Evolutionary conservation across 2,113 vertebrate genomes (phyloP).

Genomic region (Odontophorus gujanensis): DNA sequence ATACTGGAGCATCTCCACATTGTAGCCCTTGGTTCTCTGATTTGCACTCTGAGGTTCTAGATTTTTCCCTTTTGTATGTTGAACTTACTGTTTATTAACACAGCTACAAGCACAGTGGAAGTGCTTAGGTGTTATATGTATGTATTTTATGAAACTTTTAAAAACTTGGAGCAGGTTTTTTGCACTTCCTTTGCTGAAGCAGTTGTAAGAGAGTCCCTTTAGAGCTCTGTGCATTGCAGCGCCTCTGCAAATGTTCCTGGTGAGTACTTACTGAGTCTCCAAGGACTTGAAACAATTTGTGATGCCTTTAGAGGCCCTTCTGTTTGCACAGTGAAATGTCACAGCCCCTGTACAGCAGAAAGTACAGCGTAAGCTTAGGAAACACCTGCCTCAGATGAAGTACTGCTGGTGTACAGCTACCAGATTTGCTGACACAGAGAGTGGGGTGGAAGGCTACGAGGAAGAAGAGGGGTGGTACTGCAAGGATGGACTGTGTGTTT

Average conservation of each 20-base stretch:
- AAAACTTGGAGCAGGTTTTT: background rate
- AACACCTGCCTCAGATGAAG: background rate
- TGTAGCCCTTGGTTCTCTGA: background rate
- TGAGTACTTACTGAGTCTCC: background rate
- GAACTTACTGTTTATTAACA: constrained; percentile 14
- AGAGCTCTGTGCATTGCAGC: background rate
- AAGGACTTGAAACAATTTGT: constrained; percentile 3
- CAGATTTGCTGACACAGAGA: background rate
- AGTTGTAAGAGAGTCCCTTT: background rate
- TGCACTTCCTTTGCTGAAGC: background rate
- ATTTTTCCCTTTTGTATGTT: background rate
- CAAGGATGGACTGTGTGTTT: background rate
- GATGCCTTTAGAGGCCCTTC: constrained; percentile 14
- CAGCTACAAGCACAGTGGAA: background rate
- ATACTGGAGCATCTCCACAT: background rate
- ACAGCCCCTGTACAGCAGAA: background rate
- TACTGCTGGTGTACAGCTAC: background rate
- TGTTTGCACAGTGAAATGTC: constrained; percentile 45
- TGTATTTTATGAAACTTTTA: background rate
- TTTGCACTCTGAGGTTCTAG: background rate
- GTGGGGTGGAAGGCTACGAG: background rate
- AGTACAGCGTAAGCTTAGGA: background rate
- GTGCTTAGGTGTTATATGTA: background rate
- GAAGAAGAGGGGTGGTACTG: background rate
- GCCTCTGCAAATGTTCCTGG: background rate